Base-by-base conservation (phyloP, 2,113 vertebrate species). In the Cynoglossus semilaevis region DNA sequence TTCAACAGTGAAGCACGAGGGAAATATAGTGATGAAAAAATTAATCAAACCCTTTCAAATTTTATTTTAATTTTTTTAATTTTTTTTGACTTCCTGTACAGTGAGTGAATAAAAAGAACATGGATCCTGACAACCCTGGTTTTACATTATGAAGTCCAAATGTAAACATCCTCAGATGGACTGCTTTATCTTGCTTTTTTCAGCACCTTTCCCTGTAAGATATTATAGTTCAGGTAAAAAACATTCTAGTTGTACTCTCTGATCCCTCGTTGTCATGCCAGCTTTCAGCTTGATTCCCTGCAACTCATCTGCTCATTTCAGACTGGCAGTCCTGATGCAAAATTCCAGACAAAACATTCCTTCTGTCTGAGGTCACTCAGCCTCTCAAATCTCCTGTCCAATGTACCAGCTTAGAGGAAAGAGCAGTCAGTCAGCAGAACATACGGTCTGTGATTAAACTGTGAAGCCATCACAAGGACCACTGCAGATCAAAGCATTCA, bases 301-400 rank as follows among this genome's bases (percentile, higher is more conserved):
- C 22, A 29, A 29, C 22, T 6, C 22, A 29, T 56, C 42, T 12
- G 57, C 51, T 16, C 12, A 54, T 64, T 54, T 60, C 63, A 67
- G 56, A 56, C 72, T 11, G 59, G 72, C 66, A 83, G 74, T 64
- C 62, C 73, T 70, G 75, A 69, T 72, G 82, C 57, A 67, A 70
- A 46, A 43, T 29, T 82, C 71, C 79, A 70, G 78, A 87, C 78
- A 74, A 87, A 85, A 88, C 89, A 91, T 91, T 91, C 89, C 87
- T 84, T 63, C 62, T 53, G 69, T 67, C 76, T 89, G 85, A 90
- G 69, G 74, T 91, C 85, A 90, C 53, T 18, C 58, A 58, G 70
- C 64, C 71, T 40, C 72, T 81, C 66, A 86, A 85, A 87, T 80
- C 83, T 80, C 81, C 71, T 9, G 64, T 64, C 68, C 77, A 74